Percentiles rank a stretch among this genome's conserved stretches.
These are phyloP conservation scores for Adrianichthys oophorus DNA, from an alignment of 2,797 vertebrate genomes.

Conservation along the genomic window DNA sequence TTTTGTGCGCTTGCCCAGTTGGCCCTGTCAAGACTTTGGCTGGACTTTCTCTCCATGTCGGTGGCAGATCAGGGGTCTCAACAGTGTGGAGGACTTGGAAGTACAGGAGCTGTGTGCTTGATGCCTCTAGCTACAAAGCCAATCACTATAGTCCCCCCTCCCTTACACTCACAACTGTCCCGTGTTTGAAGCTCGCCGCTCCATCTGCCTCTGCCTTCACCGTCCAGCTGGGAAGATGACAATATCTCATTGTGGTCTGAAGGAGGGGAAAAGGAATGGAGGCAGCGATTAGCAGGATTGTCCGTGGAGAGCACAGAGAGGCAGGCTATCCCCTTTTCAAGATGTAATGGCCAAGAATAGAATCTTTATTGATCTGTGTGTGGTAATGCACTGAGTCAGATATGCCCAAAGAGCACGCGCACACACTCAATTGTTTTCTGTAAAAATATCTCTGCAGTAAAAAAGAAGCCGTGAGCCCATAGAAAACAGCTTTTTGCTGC, in stretches of 20 bases:
- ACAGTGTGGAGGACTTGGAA: slow-evolving; percentile 64
- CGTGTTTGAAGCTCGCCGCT: slow-evolving; percentile 49
- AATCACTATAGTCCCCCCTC: slow-evolving; percentile 48
- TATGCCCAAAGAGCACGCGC: slow-evolving; percentile 43
- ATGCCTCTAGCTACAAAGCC: slow-evolving; percentile 56
- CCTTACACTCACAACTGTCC: slow-evolving; percentile 33
- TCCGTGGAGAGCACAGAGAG: slow-evolving; percentile 22
- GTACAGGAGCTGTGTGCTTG: slow-evolving; percentile 55
- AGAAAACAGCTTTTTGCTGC: slow-evolving; percentile 42
- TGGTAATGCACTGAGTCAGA: slow-evolving; percentile 69
- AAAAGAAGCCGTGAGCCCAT: slow-evolving; percentile 35
- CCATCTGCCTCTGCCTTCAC: slow-evolving; percentile 31
- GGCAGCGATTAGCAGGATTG: slow-evolving; percentile 22
- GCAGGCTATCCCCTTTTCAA: slow-evolving; percentile 58
- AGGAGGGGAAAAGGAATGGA: slow-evolving; percentile 21
- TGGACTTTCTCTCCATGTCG: slow-evolving; percentile 63
- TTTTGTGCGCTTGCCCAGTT: slow-evolving; percentile 31
- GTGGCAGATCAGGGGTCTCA: slow-evolving; percentile 76
- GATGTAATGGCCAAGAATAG: slow-evolving; percentile 72
- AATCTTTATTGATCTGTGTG: slow-evolving; percentile 72
- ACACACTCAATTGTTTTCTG: slow-evolving; percentile 52
- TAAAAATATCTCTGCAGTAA: slow-evolving; percentile 33
- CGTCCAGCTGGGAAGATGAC: slow-evolving; percentile 53
- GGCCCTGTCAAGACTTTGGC: slow-evolving; percentile 61
- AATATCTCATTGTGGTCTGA: slow-evolving; percentile 44